Conservation (phyloP, 2,113 vertebrate species). For the Patagioenas fasciata region DNA sequence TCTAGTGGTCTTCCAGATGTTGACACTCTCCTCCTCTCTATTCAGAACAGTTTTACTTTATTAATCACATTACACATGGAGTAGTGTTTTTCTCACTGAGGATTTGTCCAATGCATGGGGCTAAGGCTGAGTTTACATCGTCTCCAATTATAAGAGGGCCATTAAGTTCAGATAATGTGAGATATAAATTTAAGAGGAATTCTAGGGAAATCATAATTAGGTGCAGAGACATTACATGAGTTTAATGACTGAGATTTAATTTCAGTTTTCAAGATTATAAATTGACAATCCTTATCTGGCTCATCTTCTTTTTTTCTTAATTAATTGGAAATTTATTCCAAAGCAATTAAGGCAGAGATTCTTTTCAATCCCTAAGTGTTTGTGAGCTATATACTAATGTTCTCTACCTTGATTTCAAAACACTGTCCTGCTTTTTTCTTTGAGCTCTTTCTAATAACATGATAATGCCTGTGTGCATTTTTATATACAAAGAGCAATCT, state of each 20-base stretch:
- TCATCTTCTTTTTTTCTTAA: neutral
- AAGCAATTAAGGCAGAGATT: slow-evolving; percentile 26
- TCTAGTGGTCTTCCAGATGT: neutral
- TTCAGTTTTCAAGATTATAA: slow-evolving; percentile 59
- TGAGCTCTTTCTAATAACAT: neutral
- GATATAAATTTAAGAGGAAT: slow-evolving; percentile 46
- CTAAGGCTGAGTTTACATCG: slow-evolving; percentile 8
- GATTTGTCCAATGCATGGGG: neutral
- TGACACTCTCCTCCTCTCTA: neutral
- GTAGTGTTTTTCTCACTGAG: neutral
- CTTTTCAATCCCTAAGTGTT: slow-evolving; percentile 1
- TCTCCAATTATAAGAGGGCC: slow-evolving; percentile 35
- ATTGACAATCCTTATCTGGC: slow-evolving; percentile 48
- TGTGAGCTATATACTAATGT: neutral
- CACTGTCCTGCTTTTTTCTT: neutral
- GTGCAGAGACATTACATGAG: slow-evolving; percentile 39
- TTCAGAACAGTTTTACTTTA: neutral
- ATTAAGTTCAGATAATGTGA: slow-evolving; percentile 49
- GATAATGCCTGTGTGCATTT: neutral
- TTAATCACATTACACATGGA: neutral
- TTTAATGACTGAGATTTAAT: slow-evolving; percentile 64
- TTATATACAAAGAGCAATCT: neutral
- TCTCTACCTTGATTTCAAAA: neutral
- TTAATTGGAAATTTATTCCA: slow-evolving; percentile 65
- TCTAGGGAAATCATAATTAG: slow-evolving; percentile 58